Base-by-base conservation (phyloP, 2,797 vertebrate genomes). In the Nyctibius grandis region DNA sequence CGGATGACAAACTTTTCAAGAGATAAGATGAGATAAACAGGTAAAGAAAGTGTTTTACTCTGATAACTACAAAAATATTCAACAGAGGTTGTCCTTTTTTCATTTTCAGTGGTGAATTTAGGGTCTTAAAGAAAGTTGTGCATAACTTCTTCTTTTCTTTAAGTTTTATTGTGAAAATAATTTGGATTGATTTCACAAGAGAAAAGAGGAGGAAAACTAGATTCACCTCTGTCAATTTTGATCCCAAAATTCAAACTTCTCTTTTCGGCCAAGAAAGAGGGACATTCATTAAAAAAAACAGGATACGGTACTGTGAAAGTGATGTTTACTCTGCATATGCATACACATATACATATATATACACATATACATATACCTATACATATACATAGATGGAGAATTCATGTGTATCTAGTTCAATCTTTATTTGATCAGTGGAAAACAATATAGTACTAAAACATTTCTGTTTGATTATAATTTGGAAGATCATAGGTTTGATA, bases 331-430 rank as follows among this genome's bases (percentile, higher is more conserved):
- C 34, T 50, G 34, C n/a, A 11, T 18, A 74, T 1, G 1, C 14
- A 18, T 20, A 34, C 1, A 3, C 22, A 8, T 56, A 15, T 2
- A 1, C 25, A 33, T 28, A 36, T 3, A 5, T 15, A 12, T 33
- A 13, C 5, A 25, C 17, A 15, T 7, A 44, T 6, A 40, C 38
- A 28, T 28, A 60, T 22, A 21, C 15, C 15, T 12, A 40, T 8
- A 23, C 1, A 20, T 19, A 16, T 19, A 42, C 25, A 36, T 22
- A 69, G 3, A 9, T 17, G 14, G 11, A 77, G 4, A 53, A 28
- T 48, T 19, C 61, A 31, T 31, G 2, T 61, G 9, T 7, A 34
- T 42, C 10, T 53, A 29, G 3, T 19, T 42, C 5, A 31, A 9
- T 51, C 4, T 73, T 82, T 48, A 54, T 8, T 65, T 83, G 11